These are phyloP conservation scores for Seriola dumerili DNA, from an alignment of 2,113 vertebrate genomes.

Conservation along the genomic window DNA sequence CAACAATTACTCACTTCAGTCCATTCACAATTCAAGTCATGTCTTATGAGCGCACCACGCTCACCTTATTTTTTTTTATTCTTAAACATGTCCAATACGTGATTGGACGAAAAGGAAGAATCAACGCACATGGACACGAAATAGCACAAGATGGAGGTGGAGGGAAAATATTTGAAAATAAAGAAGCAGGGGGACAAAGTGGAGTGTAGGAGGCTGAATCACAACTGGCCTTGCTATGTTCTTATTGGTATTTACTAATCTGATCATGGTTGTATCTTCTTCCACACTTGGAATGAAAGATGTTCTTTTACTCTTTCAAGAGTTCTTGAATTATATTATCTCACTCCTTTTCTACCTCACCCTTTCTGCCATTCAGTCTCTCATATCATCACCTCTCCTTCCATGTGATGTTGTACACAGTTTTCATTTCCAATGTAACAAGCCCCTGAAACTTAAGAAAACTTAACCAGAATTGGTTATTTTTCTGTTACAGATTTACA, in stretches of 20 bases:
- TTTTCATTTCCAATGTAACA: not conserved
- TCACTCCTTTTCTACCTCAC: not conserved
- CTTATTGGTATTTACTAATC: slow-evolving; percentile 41
- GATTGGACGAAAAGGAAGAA: not conserved
- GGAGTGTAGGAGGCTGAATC: slow-evolving; percentile 73
- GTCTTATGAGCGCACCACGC: not conserved
- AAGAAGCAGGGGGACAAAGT: slow-evolving; percentile 32
- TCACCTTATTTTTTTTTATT: not conserved
- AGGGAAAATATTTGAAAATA: slow-evolving; percentile 43
- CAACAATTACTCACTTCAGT: not conserved
- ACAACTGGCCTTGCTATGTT: slow-evolving; percentile 70
- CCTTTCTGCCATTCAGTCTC: not conserved
- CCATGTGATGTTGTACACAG: not conserved
- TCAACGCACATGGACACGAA: not conserved
- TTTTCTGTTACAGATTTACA: not conserved
- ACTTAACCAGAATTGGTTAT: no score
- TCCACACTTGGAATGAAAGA: not conserved
- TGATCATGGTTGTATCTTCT: slow-evolving; percentile 25
- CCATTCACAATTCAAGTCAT: no score
- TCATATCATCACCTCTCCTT: not conserved
- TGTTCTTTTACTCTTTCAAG: not conserved
- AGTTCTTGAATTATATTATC: not conserved
- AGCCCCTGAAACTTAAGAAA: not conserved
- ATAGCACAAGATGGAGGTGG: not conserved
- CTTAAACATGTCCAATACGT: not conserved